These are phyloP conservation scores for Aricia artaxerxes DNA, from an alignment of 2,888 invertebrate species.

Conservation along the genomic window DNA sequence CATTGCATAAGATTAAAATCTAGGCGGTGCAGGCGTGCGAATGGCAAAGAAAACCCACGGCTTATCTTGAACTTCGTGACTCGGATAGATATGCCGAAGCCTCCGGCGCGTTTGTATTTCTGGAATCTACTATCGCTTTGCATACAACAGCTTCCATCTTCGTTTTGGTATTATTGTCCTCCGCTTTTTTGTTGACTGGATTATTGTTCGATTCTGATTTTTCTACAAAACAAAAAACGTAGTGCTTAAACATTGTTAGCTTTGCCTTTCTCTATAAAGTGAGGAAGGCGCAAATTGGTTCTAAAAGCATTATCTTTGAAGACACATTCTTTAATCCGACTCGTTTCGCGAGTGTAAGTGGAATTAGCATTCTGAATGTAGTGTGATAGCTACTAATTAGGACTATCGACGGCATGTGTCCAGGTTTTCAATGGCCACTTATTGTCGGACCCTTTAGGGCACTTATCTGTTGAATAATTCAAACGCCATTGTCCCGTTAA, in stretches of 20 bases:
- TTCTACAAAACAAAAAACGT: no score
- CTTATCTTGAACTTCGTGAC: slow-evolving; percentile 59
- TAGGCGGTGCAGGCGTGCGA: slow-evolving; percentile 65
- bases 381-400: slow-evolving; percentile 59
- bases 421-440: slow-evolving; percentile 52
- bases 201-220: not conserved
- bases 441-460: slow-evolving; percentile 52
- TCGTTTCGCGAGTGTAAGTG: slow-evolving; percentile 34
- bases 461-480: slow-evolving; percentile 55
- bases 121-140: slow-evolving; percentile 21
- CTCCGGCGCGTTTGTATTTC: slow-evolving; percentile 19
- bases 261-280: not conserved
- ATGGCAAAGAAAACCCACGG: slow-evolving; percentile 56
- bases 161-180: slow-evolving; percentile 43
- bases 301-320: not conserved
- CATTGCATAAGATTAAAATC: slow-evolving; percentile 63
- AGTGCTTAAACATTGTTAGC: not conserved
- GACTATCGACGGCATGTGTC: slow-evolving; percentile 58
- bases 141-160: not conserved
- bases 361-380: slow-evolving; percentile 63
- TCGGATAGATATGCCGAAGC: slow-evolving; percentile 41
- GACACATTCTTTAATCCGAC: not conserved
- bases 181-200: not conserved
- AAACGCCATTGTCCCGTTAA: slow-evolving; percentile 45
- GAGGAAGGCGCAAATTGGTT: no score